Conservation (phyloP, 2,888 invertebrate species). For the Lymantria dispar region DNA sequence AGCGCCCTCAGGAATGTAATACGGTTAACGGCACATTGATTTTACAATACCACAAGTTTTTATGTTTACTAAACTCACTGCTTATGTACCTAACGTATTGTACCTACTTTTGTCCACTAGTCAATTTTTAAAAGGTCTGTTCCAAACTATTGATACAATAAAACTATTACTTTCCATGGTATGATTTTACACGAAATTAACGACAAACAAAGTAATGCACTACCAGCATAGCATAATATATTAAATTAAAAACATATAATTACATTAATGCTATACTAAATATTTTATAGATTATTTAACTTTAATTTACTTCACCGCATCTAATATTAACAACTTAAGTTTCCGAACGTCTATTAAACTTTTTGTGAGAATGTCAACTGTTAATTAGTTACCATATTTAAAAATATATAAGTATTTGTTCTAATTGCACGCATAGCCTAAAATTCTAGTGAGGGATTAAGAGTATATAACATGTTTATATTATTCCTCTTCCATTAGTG, state of each 20-base stretch:
- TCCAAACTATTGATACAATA: conserved; percentile 36
- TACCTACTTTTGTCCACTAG: conserved; percentile 60
- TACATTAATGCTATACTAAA: background rate
- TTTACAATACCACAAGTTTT: conserved; percentile 62
- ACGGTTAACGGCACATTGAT: conserved; percentile 65
- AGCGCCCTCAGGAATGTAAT: conserved; percentile 52
- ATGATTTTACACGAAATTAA: no score
- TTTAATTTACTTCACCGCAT: no score
- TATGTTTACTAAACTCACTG: conserved; percentile 69
- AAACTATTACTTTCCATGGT: background rate
- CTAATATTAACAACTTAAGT: no score
- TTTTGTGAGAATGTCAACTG: no score
- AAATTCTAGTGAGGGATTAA: no score
- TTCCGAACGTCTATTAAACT: no score
- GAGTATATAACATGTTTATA: no score
- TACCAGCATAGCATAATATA: conserved; percentile 4
- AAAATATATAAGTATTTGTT: no score
- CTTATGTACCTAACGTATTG: conserved; percentile 43
- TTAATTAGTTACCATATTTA: no score
- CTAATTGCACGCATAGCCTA: no score
- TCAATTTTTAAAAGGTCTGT: conserved; percentile 54
- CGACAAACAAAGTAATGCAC: background rate
- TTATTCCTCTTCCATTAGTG: no score
- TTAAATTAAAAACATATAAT: background rate
- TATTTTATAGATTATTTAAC: background rate